Evolutionary conservation across 2,888 invertebrate species (phyloP), one percentile per base, ranked within the genome.

Genomic region (Apotomis betuletana): DNA sequence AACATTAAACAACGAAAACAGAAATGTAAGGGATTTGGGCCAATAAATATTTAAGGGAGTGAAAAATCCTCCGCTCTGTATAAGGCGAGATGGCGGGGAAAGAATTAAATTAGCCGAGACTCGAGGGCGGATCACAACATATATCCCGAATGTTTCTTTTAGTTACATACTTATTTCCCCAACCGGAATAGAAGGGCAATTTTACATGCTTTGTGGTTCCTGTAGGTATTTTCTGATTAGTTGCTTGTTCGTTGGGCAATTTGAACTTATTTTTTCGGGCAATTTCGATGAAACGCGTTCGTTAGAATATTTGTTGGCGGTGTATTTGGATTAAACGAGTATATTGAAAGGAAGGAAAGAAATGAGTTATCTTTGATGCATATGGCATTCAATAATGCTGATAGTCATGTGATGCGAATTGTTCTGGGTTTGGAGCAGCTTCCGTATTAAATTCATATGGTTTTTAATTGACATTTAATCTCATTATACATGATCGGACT

Each of bases 121-220:
- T 69, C 74, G 75, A 76, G 70, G 76, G 76, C 67, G 70, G 70
- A 73, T 77, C 74, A 67, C 72, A 75, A 69, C 74, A 69, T 82
- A 81, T 77, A 78, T 76, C 77, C 77, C 77, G 76, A 78, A 83
- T 81, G 79, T 79, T 81, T 82, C 79, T 81, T 80, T 81, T 82
- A 81, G 80, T 78, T 79, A 79, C 80, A 79, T 73, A 57, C 62
- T 71, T 65, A 62, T 65, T 67, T 59, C 62, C 67, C 54, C 63
- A 52, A 70, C 70, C 57, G 54, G 58, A 59, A 59, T 69, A 63
- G 64, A 69, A 27, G 61, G 73, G 69, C 55, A 73, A 73, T 69
- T 69, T 69, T 51, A 73, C 58, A 69, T 73, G 61, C 68, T 69
- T 57, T 61, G 69, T 60, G 73, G 68, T 65, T 73, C 60, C 69